These are phyloP conservation scores for Aspidoscelis tigris DNA, from an alignment of 2,113 vertebrate genomes.

Conservation along the genomic window DNA sequence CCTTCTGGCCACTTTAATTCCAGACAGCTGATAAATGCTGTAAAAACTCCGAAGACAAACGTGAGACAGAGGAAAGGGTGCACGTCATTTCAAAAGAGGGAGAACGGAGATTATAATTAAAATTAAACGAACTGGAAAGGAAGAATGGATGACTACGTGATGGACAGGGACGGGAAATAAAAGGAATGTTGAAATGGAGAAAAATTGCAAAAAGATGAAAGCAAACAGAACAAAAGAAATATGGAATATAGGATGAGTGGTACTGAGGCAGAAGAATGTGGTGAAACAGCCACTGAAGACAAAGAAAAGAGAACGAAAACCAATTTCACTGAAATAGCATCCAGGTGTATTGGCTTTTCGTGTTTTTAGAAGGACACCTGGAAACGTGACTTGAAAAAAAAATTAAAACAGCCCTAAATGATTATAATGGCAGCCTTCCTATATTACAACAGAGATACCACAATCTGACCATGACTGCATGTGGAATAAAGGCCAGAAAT, in stretches of 20 bases:
- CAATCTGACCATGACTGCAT: too few relatives aligned
- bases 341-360: too few relatives aligned
- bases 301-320: background rate
- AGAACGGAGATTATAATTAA: constrained; percentile 5
- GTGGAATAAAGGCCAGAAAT: too few relatives aligned
- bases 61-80: background rate
- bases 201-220: constrained; percentile 8
- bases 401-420: too few relatives aligned
- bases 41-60: background rate
- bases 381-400: too few relatives aligned
- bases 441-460: too few relatives aligned
- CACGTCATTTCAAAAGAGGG: background rate
- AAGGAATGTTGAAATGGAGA: background rate
- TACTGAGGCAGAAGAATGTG: background rate
- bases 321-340: background rate
- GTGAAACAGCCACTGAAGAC: background rate
- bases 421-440: too few relatives aligned
- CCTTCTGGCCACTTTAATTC: background rate
- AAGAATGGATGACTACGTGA: background rate
- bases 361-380: too few relatives aligned
- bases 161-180: background rate
- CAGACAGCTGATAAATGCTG: background rate
- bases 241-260: background rate
- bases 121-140: constrained; percentile 23
- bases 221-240: background rate